Evolutionary conservation across 2,888 invertebrate species (phyloP), one percentile per base, ranked within the genome.

Genomic region (Schizaphis graminum): DNA sequence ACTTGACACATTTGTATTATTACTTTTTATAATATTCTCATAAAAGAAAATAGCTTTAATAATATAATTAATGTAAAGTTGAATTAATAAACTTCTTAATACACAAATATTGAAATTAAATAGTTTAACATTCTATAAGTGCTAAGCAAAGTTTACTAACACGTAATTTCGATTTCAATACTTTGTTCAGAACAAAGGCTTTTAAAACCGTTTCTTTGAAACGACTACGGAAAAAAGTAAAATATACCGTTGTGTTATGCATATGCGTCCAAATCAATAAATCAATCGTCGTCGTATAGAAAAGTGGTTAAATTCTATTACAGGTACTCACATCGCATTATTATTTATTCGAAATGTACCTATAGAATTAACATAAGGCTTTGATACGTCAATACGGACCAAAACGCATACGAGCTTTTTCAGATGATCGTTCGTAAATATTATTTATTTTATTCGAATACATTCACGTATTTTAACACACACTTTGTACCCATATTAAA

Each of bases 41-140:
- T 90, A 49, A 67, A 77, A 77, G 53, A 77, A 91, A 77, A 49
- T 49, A 26, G 53, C 49, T 84, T 35, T 11, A 41, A 56, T 56
- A 56, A 41, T 10, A 84, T 8, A 56, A 21, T 41, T 56, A 10
- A 85, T 28, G 28, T 56, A 8, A 56, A 84, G 16, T 84, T 8
- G 53, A 84, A 91, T 84, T 53, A n/a, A 91, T 84, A 41, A 44
- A 84, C 35, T n/a, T 91, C n/a, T 84, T 35, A 44, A 28, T 47
- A 11, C 21, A n/a, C 28, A n/a, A 16, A 91, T 77, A 77, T 91
- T 91, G 13, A 44, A 85, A 91, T 91, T 91, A 56, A 84, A 91
- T 41, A 44, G 56, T 84, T 84, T 44, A 77, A 77, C 47, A 35
- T 91, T 91, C 11, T 35, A 49, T 16, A 77, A 91, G 67, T 90